Percentiles rank a stretch among this genome's conserved stretches.
Evolutionary conservation across 2,888 invertebrate species (phyloP).

Genomic region (Idaea dimidiata): DNA sequence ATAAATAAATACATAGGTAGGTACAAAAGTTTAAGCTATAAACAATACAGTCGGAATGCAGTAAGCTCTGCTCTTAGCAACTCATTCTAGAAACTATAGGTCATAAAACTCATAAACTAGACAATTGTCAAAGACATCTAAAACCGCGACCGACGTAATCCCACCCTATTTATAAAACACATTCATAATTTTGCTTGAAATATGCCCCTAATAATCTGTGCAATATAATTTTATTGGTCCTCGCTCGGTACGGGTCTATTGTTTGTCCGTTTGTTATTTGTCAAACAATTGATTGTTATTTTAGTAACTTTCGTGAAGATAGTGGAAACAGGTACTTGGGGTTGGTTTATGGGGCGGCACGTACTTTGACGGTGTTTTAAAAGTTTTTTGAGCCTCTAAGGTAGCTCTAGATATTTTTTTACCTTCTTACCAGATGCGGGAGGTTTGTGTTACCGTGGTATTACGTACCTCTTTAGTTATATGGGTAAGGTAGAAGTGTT

Average conservation of each 20-base stretch:
- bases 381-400: constrained; percentile 1
- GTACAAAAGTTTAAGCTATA: background rate
- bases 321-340: background rate
- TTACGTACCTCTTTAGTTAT: too few relatives aligned
- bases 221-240: constrained; percentile 24
- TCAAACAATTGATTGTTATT: background rate
- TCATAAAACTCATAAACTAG: background rate
- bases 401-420: background rate
- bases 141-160: constrained; percentile 6
- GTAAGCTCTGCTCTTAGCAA: background rate
- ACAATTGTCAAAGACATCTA: constrained; percentile 12
- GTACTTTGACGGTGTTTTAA: constrained; percentile 1
- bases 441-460: too few relatives aligned
- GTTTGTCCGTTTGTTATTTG: constrained; percentile 24
- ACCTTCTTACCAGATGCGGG: background rate
- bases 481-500: constrained; percentile 11
- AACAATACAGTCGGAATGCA: background rate
- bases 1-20: background rate
- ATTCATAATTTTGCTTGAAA: constrained; percentile 21
- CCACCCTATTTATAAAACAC: constrained; percentile 18
- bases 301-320: background rate
- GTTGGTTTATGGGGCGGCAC: constrained; percentile 2
- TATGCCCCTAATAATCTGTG: constrained; percentile 8
- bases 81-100: too few relatives aligned
- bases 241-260: constrained; percentile 22